Conservation (phyloP, 2,797 vertebrate species). For the Paedocypris micromegethes region DNA sequence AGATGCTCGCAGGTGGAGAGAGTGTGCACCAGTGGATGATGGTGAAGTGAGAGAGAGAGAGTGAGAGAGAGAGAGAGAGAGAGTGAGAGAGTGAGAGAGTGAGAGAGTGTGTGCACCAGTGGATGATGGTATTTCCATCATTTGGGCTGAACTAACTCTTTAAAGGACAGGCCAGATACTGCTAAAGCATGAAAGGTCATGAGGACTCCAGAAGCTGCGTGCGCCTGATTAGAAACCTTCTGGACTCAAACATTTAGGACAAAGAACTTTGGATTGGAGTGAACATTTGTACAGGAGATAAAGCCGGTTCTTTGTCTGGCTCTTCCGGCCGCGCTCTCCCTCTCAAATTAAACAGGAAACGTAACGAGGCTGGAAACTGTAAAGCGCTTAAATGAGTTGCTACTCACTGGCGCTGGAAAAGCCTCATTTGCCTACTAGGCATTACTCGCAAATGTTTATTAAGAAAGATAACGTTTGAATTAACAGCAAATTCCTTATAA, state of each 20-base stretch:
- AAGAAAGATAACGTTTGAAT: constrained; percentile 35
- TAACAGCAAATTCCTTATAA: constrained; percentile 20
- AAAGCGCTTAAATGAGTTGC: constrained; percentile 14
- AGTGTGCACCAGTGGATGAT: too few species aligned
- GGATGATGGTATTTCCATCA: constrained; percentile 13
- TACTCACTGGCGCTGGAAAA: constrained; percentile 17
- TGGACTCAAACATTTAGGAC: constrained; percentile 35
- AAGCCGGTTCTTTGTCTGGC: constrained; percentile 24
- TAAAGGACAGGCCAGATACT: constrained; percentile 66
- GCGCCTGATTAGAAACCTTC: constrained; percentile 58
- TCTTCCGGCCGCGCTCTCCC: constrained; percentile 9
- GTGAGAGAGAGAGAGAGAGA: too few species aligned
- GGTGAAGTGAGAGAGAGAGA: too few species aligned
- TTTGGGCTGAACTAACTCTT: constrained; percentile 40
- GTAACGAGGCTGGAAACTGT: constrained; percentile 12
- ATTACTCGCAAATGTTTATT: constrained; percentile 28
- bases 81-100: not conserved
- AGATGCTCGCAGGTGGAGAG: too few species aligned
- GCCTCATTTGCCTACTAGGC: constrained; percentile 9
- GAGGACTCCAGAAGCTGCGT: constrained; percentile 60
- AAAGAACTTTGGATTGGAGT: constrained; percentile 36
- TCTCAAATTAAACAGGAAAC: constrained; percentile 25
- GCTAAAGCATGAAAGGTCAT: constrained; percentile 68
- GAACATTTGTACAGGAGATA: constrained; percentile 35
- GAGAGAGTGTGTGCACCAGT: too few species aligned